These are phyloP conservation scores for Ceyx cyanopectus DNA, from an alignment of 2,113 vertebrate genomes.

Conservation along the genomic window DNA sequence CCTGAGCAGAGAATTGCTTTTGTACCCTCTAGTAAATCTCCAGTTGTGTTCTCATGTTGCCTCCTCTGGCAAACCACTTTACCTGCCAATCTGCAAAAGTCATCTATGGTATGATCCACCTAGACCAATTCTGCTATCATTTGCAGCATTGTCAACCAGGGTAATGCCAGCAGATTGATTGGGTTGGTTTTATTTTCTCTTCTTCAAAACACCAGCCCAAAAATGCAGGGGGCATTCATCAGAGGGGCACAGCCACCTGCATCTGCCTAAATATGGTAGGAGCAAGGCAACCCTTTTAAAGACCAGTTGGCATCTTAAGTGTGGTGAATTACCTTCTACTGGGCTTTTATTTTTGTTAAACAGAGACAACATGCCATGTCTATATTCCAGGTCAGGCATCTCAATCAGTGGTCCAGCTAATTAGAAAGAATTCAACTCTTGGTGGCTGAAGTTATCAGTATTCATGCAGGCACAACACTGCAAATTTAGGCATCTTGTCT, in stretches of 20 bases:
- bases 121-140: accelerated
- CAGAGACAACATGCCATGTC: accelerated
- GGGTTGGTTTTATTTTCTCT: neutral
- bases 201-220: neutral
- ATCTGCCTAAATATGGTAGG: accelerated
- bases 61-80: neutral
- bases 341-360: neutral
- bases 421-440: neutral
- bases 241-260: neutral
- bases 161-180: accelerated
- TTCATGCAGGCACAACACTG: neutral
- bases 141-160: accelerated
- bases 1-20: neutral
- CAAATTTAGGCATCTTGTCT: neutral
- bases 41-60: neutral
- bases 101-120: neutral
- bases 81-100: neutral
- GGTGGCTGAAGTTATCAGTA: neutral
- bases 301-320: neutral
- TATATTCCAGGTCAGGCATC: neutral
- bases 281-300: neutral
- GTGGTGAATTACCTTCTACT: neutral
- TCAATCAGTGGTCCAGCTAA: neutral
- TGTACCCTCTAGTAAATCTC: neutral
- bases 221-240: neutral